Evolutionary conservation across 2,888 invertebrate genomes (phyloP).

Genomic region (Pristionchus entomophagus): DNA sequence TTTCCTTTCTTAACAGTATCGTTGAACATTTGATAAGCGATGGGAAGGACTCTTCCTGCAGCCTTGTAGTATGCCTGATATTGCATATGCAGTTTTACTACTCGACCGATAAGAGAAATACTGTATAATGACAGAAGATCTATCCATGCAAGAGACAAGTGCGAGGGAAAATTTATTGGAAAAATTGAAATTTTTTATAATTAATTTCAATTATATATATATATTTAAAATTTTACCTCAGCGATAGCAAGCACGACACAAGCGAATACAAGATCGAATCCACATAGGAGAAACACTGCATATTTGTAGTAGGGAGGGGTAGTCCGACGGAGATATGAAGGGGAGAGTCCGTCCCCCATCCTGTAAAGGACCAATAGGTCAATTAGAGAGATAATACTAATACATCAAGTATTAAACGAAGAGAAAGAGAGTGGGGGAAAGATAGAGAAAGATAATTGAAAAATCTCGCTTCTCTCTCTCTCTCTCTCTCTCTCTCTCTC

Average conservation of each 20-base stretch:
- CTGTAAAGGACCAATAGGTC: not conserved
- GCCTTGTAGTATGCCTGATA: conserved; percentile 51
- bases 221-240: too few relatives aligned
- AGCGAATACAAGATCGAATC: conserved; percentile 65
- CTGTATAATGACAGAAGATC: too few relatives aligned
- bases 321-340: conserved; percentile 25
- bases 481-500: not conserved
- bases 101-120: too few relatives aligned
- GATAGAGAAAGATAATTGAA: not conserved
- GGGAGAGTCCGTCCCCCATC: not conserved
- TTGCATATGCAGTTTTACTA: too few relatives aligned
- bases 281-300: conserved; percentile 69
- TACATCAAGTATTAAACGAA: not conserved
- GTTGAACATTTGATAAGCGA: conserved; percentile 68
- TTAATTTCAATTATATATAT: too few relatives aligned
- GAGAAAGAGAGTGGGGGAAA: not conserved
- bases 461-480: too few relatives aligned
- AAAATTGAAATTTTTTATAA: too few relatives aligned
- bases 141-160: too few relatives aligned
- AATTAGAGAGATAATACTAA: not conserved
- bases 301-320: conserved; percentile 71
- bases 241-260: conserved; percentile 31
- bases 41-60: conserved; percentile 59
- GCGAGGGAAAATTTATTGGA: too few relatives aligned
- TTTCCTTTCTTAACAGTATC: conserved; percentile 66